Base-by-base conservation (phyloP, 2,797 vertebrate species). In the Lepus oiostolus region DNA sequence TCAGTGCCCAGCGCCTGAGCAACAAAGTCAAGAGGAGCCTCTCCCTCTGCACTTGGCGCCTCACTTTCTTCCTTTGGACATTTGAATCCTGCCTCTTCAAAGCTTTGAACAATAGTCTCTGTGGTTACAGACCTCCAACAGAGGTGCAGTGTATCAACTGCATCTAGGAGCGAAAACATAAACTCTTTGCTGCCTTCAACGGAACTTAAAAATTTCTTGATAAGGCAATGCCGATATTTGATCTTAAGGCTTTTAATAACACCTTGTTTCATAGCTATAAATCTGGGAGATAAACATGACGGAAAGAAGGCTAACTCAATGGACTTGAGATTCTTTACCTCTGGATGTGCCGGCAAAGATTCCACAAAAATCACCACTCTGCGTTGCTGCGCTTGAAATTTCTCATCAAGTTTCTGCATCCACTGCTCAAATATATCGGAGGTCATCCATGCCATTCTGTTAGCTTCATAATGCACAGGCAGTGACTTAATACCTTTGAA, bases 121-220 rank as follows among this genome's bases (percentile, higher is more conserved):
- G 96, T 68, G 52, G 95, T 96, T 38, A 98, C n/a, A 79, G 97
- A 79, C 54, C 87, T 96, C 98, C 98, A 98, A 62, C 98, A 98
- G 5, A 97, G 96, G 70, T 97, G 94, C 92, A 98, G 38, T 8
- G 98, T 98, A 58, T 98, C 97, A 62, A 98, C 2, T 5, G 98
- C 98, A 96, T 98, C 98, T 24, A 96, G 85, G 5, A 98, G 96
- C 32, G 97, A 97, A 91, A 98, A 96, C 1, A 77, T 90, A 81
- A 98, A 98, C 85, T 98, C 98, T 94, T 97, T 97, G 88, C 97
- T 97, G 52, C 79, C 88, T 97, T 98, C 98, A 67, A 98, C 91
- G 5, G 96, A 98, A 52, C 97, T 97, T 97, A 98, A 88, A 96
- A 98, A 98, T 87, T 95, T 98, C 91, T 98, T 97, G 81, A 98